Base-by-base conservation (phyloP, 1,140 invertebrate species). In the Leptinotarsa defecta region DNA sequence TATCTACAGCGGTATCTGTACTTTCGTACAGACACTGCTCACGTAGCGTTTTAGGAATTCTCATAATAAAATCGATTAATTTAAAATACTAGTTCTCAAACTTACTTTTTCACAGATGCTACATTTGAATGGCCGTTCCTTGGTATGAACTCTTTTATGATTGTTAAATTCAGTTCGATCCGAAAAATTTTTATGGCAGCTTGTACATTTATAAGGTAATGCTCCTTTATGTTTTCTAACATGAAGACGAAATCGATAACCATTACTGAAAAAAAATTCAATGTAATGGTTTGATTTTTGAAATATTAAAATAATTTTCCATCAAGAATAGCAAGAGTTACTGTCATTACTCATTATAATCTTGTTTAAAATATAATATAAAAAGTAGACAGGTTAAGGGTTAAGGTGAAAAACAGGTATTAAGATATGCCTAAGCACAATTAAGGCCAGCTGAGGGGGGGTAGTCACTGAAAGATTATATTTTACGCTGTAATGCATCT, bases 131-230 rank as follows among this genome's bases (percentile, higher is more conserved):
- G 80, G 78, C 64, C 78, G 79, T 69, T 81, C 80, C 27, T 78
- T 80, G 3, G 80, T 80, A 70, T 81, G 80, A 20, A 74, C 76
- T n/a, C 79, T 67, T 64, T 81, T 77, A 67, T 81, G 80, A 64
- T 78, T 43, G 34, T 67, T 48, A 17, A 79, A 34, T 22, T 77
- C 74, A 1, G 77, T 76, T 52, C 75, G 75, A 65, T 74, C 72
- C n/a, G 75, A 68, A 74, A 78, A 78, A 4, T 71, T 75, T 63
- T 76, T 77, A 43, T 77, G 68, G 68, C 78, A 80, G 57, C 73
- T 71, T 73, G 71, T 48, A 67, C 78, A 80, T 57, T 68, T 77
- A 2, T 74, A 75, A 17, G 69, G 43, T 48, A 76, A 76, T 69
- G 75, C 73, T 5, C 76, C 79, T 72, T 75, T 76, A 27, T 80